Base-by-base conservation (phyloP, 2,797 vertebrate genomes). In the Danio albolineatus region DNA sequence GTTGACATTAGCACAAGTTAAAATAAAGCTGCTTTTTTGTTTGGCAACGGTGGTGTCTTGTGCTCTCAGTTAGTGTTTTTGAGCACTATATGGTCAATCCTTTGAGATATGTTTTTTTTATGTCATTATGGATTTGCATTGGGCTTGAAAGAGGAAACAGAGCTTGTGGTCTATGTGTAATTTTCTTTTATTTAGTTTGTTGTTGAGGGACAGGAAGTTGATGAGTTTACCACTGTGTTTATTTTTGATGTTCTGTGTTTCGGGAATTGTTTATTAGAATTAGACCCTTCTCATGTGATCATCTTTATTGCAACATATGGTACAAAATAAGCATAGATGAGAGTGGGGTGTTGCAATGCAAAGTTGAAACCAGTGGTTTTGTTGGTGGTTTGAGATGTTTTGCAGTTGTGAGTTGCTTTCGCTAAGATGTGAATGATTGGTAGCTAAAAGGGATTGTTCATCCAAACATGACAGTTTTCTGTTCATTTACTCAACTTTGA, bases 151-250 rank as follows among this genome's bases (percentile, higher is more conserved):
- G 73, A 38, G 59, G 67, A 82, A 76, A 67, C 19, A 0, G 10
- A 51, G n/a, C 13, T 82, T 74, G 70, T 78, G 54, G 61, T 54
- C 62, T 19, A n/a, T 44, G 60, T 54, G 54, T 46, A 5, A 36
- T 56, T 43, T 10, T 78, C 7, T 6, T 38, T 16, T 9, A 4
- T 60, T 21, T 6, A 28, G 28, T 69, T 7, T 7, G 6, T n/a
- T 21, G 5, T 59, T 19, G 4, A 21, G 54, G 21, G 28, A 74
- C 54, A 57, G 81, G 70, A 82, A 78, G 81, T 75, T 74, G 9
- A 62, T 74, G 9, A 62, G 13, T 62, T 53, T n/a, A 62, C 16
- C 14, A 16, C 8, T 0, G 4, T 70, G 46, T 28, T 72, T 44
- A 19, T 56, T 51, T 46, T 16, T 43, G 21, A 19, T 44, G 21